Conservation (phyloP, 1,140 invertebrate species). For the Heliothis subflexa region DNA sequence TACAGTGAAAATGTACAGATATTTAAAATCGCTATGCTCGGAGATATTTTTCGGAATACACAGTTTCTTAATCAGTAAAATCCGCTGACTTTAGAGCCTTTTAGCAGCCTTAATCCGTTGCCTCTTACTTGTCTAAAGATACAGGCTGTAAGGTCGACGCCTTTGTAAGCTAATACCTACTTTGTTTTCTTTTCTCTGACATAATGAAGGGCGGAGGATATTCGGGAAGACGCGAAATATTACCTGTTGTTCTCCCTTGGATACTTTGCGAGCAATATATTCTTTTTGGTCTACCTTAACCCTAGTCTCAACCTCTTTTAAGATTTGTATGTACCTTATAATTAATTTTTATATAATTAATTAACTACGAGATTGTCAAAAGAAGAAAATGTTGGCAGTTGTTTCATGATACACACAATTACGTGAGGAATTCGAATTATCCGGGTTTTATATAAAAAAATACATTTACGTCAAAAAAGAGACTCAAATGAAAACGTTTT, state of each 20-base stretch:
- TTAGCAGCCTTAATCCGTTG: slow-evolving; percentile 2
- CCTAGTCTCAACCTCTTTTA: no score
- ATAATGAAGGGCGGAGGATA: slow-evolving; percentile 26
- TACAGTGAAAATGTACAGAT: background rate
- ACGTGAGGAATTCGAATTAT: no score
- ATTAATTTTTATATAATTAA: no score
- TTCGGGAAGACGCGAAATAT: slow-evolving; percentile 20
- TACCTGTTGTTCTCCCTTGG: slow-evolving; percentile 23
- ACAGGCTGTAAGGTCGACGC: slow-evolving; percentile 19
- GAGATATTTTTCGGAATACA: background rate
- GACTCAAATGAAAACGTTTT: background rate
- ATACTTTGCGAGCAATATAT: background rate
- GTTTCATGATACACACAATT: no score
- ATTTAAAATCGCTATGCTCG: background rate
- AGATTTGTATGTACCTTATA: no score
- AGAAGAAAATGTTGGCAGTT: no score
- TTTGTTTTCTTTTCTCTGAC: slow-evolving; percentile 22
- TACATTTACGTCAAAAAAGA: no score
- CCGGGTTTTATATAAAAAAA: no score
- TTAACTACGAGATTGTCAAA: no score
- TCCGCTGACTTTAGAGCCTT: slow-evolving; percentile 9
- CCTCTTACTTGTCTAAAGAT: slow-evolving; percentile 31
- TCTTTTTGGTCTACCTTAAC: background rate
- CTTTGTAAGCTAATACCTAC: slow-evolving; percentile 44
- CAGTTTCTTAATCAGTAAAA: background rate